These are phyloP conservation scores for Drosophila paranaensis DNA, from an alignment of 2,888 invertebrate genomes.

Conservation along the genomic window DNA sequence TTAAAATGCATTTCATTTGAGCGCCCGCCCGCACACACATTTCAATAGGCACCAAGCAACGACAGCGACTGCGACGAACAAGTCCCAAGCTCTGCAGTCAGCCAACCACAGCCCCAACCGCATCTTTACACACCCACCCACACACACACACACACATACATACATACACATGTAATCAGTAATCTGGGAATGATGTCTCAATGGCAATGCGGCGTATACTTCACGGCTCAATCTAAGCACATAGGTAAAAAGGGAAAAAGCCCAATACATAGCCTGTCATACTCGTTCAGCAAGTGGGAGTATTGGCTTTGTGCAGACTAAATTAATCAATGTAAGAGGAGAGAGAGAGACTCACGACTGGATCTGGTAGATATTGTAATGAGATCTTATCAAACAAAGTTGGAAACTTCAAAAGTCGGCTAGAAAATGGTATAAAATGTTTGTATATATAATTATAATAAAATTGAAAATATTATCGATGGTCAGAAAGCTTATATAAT, in stretches of 20 bases:
- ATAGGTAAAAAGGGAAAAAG: not conserved
- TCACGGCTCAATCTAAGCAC: not conserved
- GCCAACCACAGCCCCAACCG: conserved; percentile 10
- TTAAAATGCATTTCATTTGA: conserved; percentile 42
- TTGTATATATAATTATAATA: too few species aligned
- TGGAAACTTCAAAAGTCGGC: too few species aligned
- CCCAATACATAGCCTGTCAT: not conserved
- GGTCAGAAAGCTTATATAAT: too few species aligned
- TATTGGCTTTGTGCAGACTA: not conserved
- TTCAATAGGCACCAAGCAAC: conserved; percentile 11
- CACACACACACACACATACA: not conserved
- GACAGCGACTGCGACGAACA: not conserved
- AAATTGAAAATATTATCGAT: too few species aligned
- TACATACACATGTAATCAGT: not conserved
- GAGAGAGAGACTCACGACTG: too few species aligned
- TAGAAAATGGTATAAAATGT: too few species aligned
- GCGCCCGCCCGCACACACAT: conserved; percentile 4
- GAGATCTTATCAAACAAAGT: too few species aligned
- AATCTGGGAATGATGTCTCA: conserved; percentile 8
- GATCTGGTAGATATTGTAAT: too few species aligned
- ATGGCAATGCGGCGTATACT: conserved; percentile 13
- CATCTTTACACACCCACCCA: not conserved
- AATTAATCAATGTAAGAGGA: too few species aligned
- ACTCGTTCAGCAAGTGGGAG: not conserved
- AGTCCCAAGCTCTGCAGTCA: not conserved